These are phyloP conservation scores for Corticium candelabrum DNA, from an alignment of 37 sponge, comb jelly and placozoan species.

Conservation along the genomic window DNA sequence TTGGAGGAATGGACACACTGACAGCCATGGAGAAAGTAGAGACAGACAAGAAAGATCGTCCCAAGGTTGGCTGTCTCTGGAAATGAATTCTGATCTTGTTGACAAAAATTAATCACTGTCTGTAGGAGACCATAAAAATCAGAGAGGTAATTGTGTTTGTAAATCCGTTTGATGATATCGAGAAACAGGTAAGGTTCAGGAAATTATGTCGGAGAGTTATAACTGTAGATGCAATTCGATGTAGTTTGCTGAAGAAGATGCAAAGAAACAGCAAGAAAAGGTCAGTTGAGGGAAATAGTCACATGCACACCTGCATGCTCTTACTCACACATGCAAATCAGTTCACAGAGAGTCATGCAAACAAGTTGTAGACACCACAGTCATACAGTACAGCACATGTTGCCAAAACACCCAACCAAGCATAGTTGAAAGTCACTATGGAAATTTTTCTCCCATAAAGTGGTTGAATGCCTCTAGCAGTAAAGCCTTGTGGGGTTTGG, in stretches of 20 bases:
- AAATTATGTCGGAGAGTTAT: too few species aligned
- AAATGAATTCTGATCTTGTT: not conserved
- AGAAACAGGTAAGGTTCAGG: conserved; percentile 44
- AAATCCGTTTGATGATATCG: conserved; percentile 78
- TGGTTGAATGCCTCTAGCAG: too few species aligned
- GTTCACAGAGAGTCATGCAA: not conserved
- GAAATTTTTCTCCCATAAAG: too few species aligned
- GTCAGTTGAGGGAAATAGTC: too few species aligned
- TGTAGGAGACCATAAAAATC: conserved; percentile 55
- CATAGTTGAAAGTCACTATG: too few species aligned
- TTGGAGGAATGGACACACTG: conserved; percentile 75
- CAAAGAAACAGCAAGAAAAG: too few species aligned
- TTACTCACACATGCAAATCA: not conserved
- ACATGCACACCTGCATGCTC: not conserved
- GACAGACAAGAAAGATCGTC: conserved; percentile 72
- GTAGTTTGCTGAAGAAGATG: too few species aligned
- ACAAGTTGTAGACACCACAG: too few species aligned
- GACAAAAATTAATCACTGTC: not conserved
- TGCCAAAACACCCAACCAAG: too few species aligned
- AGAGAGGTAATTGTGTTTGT: conserved; percentile 60
- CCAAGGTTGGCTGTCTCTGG: conserved; percentile 24
- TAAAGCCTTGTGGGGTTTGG: too few species aligned
- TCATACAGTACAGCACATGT: too few species aligned
- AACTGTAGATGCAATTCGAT: too few species aligned
- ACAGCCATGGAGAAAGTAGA: conserved; percentile 62